Evolutionary conservation across 2,888 invertebrate genomes (phyloP).

Genomic region (Dasypogon diadema): DNA sequence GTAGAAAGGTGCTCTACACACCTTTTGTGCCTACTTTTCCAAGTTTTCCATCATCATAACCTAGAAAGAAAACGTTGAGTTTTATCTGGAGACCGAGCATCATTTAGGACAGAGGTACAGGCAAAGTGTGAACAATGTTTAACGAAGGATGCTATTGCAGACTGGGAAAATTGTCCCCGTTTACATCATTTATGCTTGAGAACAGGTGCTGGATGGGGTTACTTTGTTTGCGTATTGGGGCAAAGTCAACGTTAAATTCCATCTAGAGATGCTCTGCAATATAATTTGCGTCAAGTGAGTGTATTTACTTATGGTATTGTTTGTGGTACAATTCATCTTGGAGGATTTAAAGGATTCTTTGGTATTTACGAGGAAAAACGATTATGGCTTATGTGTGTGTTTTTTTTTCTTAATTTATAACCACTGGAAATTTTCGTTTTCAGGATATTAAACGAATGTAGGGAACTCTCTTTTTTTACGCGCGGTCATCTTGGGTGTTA

Average conservation of each 20-base stretch:
- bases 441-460: too few species aligned
- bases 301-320: conserved; percentile 26
- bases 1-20: not conserved
- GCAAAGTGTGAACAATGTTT: conserved; percentile 34
- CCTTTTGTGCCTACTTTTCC: not conserved
- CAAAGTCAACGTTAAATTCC: conserved; percentile 20
- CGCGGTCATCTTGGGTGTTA: too few species aligned
- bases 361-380: too few species aligned
- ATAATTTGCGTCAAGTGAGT: conserved; percentile 25
- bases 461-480: too few species aligned
- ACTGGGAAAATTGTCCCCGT: conserved; percentile 27
- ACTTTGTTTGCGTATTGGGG: conserved; percentile 15
- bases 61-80: not conserved
- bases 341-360: too few species aligned
- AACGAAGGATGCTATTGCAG: conserved; percentile 26
- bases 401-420: too few species aligned
- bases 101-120: conserved; percentile 3
- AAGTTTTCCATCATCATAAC: not conserved
- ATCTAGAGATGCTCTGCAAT: not conserved
- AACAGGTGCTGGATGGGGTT: conserved; percentile 20
- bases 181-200: conserved; percentile 25
- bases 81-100: not conserved
- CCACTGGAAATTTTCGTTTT: too few species aligned
- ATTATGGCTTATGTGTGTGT: too few species aligned
- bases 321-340: not conserved